A percentile compares a stretch with the other conserved stretches of the same genome.
Evolutionary conservation across 2,888 invertebrate genomes (phyloP).

Genomic region (Nephrotoma appendiculata): DNA sequence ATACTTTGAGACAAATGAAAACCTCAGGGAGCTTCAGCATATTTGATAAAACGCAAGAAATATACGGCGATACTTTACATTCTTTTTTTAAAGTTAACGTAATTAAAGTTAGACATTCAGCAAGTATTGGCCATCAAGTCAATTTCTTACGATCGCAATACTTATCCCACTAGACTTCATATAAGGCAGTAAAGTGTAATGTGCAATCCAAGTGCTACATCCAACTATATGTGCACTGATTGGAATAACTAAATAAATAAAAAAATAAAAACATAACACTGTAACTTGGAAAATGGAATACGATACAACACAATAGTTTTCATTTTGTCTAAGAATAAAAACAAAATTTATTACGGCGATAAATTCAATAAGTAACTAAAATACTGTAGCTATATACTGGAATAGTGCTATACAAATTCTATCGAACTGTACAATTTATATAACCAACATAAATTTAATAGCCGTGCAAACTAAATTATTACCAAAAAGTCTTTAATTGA

Average conservation of each 20-base stretch:
- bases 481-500: background rate
- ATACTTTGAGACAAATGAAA: no score
- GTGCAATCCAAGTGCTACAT: background rate
- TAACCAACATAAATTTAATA: background rate
- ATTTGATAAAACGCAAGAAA: no score
- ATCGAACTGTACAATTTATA: background rate
- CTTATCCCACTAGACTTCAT: no score
- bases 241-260: background rate
- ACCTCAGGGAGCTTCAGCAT: no score
- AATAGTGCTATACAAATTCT: background rate
- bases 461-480: background rate
- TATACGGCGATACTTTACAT: no score
- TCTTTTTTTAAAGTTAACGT: no score
- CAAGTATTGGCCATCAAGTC: no score
- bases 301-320: background rate
- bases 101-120: no score
- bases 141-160: no score
- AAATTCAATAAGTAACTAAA: background rate
- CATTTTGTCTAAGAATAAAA: background rate
- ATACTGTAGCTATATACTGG: background rate
- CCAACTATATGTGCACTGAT: background rate
- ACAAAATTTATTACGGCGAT: background rate
- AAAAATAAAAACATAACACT: background rate
- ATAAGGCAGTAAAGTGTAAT: background rate
- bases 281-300: background rate